Conservation (phyloP, 1,140 invertebrate genomes). For the Yoshiicerus persimilis region DNA sequence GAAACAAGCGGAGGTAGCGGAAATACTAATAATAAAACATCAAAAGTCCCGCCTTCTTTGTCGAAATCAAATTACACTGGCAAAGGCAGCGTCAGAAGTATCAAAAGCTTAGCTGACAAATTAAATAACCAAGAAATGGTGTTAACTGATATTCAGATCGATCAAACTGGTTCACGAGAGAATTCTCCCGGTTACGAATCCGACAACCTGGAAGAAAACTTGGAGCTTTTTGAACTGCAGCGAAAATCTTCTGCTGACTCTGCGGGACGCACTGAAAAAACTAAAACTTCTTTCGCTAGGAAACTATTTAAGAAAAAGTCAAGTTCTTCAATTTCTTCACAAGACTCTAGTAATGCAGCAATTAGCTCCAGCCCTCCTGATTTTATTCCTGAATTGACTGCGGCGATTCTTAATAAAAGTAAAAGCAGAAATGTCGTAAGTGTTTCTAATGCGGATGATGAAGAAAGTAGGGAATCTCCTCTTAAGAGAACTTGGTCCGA, state of each 20-base stretch:
- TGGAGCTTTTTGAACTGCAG: conserved; percentile 47
- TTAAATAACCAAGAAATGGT: not conserved
- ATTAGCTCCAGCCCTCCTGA: not conserved
- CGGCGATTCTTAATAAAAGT: not conserved
- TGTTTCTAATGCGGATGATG: not conserved
- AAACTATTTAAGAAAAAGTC: not conserved
- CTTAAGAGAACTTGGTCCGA: not conserved
- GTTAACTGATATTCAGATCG: conserved; percentile 19
- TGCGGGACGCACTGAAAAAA: not conserved
- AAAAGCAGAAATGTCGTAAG: not conserved
- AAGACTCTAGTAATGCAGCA: not conserved
- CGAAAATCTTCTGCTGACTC: not conserved
- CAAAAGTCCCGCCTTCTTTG: not conserved
- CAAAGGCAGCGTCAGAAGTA: conserved; percentile 3
- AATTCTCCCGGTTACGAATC: conserved; percentile 29
- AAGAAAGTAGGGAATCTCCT: not conserved
- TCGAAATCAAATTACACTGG: not conserved
- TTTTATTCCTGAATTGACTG: not conserved
- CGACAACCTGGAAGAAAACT: conserved; percentile 48
- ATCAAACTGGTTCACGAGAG: not conserved
- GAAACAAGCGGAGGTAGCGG: not conserved
- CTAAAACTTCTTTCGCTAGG: not conserved
- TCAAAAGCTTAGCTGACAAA: not conserved
- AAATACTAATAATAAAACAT: not conserved
- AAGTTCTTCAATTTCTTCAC: not conserved